Conservation (phyloP, 2,888 invertebrate species). For the Polyploca ridens region DNA sequence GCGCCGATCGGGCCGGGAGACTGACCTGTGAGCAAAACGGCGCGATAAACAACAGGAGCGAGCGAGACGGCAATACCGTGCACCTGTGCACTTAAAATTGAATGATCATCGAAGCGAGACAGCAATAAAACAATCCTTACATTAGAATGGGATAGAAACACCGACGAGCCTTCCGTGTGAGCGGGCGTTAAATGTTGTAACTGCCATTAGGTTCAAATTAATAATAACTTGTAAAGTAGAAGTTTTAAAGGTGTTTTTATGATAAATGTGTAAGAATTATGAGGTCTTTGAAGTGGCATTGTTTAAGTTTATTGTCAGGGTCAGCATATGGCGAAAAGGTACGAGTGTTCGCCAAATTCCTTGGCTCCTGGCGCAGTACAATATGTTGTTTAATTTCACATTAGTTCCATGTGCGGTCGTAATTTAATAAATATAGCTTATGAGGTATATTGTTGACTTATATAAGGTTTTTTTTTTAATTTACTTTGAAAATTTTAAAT, state of each 20-base stretch:
- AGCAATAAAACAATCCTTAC: conserved; percentile 72
- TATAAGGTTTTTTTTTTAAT: no score
- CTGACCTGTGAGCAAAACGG: conserved; percentile 56
- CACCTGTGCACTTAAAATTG: conserved; percentile 81
- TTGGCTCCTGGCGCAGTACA: conserved; percentile 44
- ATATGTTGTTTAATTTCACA: conserved; percentile 37
- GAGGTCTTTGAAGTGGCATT: conserved; percentile 37
- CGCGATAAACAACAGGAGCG: conserved; percentile 62
- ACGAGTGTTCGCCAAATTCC: conserved; percentile 69
- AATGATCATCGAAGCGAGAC: conserved; percentile 68
- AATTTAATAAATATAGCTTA: conserved; percentile 14
- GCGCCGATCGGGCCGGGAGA: conserved; percentile 54
- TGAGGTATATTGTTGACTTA: no score
- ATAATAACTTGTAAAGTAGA: conserved; percentile 29
- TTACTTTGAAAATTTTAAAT: no score
- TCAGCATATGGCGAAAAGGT: conserved; percentile 80
- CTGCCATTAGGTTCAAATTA: conserved; percentile 28
- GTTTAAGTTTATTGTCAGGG: conserved; percentile 73
- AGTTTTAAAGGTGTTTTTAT: conserved; percentile 35
- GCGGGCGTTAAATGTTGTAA: conserved; percentile 43
- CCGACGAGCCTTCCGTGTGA: conserved; percentile 39
- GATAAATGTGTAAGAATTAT: conserved; percentile 23
- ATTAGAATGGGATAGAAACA: conserved; percentile 61
- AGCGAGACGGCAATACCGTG: conserved; percentile 66
- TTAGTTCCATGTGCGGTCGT: conserved; percentile 30